Percentiles rank a stretch among this genome's conserved stretches.
phyloP scores from a whole-genome alignment of 2,888 invertebrate species.

The Gari tellinella region DNA sequence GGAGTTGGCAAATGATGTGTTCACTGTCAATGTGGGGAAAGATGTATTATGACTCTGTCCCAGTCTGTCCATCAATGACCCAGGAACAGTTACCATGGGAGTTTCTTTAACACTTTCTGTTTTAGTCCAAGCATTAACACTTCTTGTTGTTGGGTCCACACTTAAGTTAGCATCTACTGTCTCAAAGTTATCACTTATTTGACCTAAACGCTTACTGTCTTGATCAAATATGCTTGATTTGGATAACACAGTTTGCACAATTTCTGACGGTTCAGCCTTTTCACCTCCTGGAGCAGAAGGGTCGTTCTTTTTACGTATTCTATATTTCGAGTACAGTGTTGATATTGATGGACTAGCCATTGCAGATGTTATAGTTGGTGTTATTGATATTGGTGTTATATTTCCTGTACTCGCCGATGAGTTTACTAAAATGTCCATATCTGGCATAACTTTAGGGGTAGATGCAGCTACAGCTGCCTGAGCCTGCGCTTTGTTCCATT shows the following conservation, averaged over 20 bases:
- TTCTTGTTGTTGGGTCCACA: constrained; percentile 29
- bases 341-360: constrained; percentile 54
- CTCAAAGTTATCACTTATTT: constrained; percentile 92
- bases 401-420: constrained; percentile 43
- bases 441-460: constrained; percentile 56
- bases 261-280: constrained; percentile 95
- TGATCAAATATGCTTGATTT: constrained; percentile 97
- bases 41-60: constrained; percentile 65
- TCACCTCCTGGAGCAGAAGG: constrained; percentile 50
- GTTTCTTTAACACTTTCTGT: constrained; percentile 58
- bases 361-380: constrained; percentile 52
- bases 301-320: constrained; percentile 81
- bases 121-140: constrained; percentile 63
- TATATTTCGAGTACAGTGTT: constrained; percentile 80
- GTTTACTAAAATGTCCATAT: constrained; percentile 53
- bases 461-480: constrained; percentile 53
- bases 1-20: constrained; percentile 55
- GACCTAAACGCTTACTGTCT: constrained; percentile 95
- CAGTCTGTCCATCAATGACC: constrained; percentile 64
- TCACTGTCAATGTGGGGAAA: constrained; percentile 66
- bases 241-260: constrained; percentile 95
- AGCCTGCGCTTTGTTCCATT: constrained; percentile 86
- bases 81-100: constrained; percentile 67
- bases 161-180: constrained; percentile 76
- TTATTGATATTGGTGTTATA: constrained; percentile 33